Evolutionary conservation across 2,113 vertebrate species (phyloP).

Genomic region (Muntiacus muntjak): DNA sequence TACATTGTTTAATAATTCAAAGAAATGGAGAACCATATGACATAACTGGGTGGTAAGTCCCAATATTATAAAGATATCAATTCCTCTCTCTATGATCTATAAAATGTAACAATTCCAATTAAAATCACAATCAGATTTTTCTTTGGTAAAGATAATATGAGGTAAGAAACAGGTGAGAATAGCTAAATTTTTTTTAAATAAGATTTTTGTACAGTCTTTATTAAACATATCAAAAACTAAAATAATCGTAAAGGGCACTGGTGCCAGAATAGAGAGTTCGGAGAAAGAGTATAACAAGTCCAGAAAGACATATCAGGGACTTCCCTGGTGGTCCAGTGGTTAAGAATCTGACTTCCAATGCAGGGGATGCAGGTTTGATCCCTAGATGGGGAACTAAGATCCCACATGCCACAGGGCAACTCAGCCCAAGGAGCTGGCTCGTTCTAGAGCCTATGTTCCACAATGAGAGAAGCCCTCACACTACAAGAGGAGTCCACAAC

Average conservation of each 20-base stretch:
- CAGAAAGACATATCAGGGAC: background rate
- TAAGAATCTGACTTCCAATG: background rate
- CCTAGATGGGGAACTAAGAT: background rate
- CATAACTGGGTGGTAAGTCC: background rate
- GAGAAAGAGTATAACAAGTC: background rate
- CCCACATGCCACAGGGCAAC: background rate
- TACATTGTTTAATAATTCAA: background rate
- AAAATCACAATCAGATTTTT: background rate
- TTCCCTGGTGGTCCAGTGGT: background rate
- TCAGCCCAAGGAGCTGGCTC: background rate
- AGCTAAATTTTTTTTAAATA: background rate
- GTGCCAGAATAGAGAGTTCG: background rate
- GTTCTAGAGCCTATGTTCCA: background rate
- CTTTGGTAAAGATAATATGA: background rate
- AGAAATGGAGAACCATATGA: background rate
- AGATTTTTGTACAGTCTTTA: background rate
- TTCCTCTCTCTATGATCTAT: background rate
- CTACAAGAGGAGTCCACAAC: background rate
- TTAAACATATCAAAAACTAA: background rate
- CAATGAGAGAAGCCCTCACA: background rate
- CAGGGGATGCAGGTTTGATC: background rate
- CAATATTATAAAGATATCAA: slow-evolving; percentile 20
- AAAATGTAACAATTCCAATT: background rate
- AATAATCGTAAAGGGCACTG: background rate
- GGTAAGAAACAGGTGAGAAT: background rate